Conservation (phyloP, 2,888 invertebrate species). For the Eilema griseolum region DNA sequence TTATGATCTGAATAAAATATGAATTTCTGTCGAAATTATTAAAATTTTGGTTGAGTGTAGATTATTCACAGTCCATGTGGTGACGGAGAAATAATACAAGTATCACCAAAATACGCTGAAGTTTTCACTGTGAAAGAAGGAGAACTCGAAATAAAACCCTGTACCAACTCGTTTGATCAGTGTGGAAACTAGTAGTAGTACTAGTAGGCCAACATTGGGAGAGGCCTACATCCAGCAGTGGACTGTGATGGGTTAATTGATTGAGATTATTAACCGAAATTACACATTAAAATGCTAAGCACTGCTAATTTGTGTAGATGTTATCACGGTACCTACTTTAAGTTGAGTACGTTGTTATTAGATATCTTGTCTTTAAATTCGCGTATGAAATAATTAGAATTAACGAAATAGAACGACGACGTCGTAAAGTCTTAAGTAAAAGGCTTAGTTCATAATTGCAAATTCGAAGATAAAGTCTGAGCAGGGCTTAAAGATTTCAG, state of each 20-base stretch:
- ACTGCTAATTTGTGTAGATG: not conserved
- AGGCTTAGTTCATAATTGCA: constrained; percentile 12
- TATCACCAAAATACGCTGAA: too few species aligned
- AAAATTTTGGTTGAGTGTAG: not conserved
- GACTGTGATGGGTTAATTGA: too few species aligned
- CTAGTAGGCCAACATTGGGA: too few species aligned
- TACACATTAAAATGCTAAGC: not conserved
- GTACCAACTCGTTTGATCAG: too few species aligned
- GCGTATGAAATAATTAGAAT: not conserved
- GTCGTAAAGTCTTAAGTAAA: constrained; percentile 4
- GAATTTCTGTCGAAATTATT: constrained; percentile 29
- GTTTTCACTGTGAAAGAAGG: too few species aligned
- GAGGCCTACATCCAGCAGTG: too few species aligned
- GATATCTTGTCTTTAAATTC: not conserved
- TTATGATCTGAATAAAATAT: constrained; percentile 16
- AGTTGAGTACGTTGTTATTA: too few species aligned
- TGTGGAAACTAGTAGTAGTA: too few species aligned
- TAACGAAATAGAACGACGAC: not conserved
- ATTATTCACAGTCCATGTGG: too few species aligned
- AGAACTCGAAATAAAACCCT: too few species aligned
- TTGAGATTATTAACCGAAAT: constrained; percentile 4
- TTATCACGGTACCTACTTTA: not conserved
- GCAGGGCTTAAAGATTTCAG: constrained; percentile 12
- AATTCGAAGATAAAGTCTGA: constrained; percentile 21
- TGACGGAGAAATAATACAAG: too few species aligned